Evolutionary conservation across 2,797 vertebrate species (phyloP).

Genomic region (Eptatretus atami): DNA sequence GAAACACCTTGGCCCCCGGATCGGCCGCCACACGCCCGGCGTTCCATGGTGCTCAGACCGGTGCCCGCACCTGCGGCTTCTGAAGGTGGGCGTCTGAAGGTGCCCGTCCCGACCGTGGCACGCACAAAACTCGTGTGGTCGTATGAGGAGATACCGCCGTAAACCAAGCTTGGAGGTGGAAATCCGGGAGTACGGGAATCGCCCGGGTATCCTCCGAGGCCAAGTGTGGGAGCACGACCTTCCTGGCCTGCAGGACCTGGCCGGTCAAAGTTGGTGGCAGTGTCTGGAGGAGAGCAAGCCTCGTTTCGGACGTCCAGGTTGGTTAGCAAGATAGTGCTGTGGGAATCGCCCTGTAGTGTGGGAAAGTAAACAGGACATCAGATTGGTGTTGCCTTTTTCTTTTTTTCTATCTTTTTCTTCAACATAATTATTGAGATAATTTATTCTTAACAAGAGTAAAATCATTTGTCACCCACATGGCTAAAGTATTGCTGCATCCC

Average conservation of each 20-base stretch:
- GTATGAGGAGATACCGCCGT: too few species aligned
- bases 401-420: neutral
- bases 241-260: neutral
- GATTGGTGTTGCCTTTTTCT: neutral
- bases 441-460: too few species aligned
- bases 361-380: neutral
- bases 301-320: slow-evolving; percentile 32
- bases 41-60: neutral
- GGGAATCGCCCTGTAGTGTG: slow-evolving; percentile 32
- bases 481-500: too few species aligned
- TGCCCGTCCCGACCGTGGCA: slow-evolving; percentile 22
- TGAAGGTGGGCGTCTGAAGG: too few species aligned
- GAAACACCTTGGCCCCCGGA: slow-evolving; percentile 15
- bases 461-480: too few species aligned
- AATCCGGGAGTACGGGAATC: neutral
- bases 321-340: slow-evolving; percentile 46
- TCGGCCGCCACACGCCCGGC: slow-evolving; percentile 33
- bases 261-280: neutral
- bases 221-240: neutral
- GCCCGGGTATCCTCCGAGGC: slow-evolving; percentile 2
- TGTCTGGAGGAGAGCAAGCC: neutral
- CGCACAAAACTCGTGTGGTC: slow-evolving; percentile 18
- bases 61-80: neutral
- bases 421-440: too few species aligned
- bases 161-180: neutral